Conservation (phyloP, 2,888 invertebrate species). For the Melieria picta region DNA sequence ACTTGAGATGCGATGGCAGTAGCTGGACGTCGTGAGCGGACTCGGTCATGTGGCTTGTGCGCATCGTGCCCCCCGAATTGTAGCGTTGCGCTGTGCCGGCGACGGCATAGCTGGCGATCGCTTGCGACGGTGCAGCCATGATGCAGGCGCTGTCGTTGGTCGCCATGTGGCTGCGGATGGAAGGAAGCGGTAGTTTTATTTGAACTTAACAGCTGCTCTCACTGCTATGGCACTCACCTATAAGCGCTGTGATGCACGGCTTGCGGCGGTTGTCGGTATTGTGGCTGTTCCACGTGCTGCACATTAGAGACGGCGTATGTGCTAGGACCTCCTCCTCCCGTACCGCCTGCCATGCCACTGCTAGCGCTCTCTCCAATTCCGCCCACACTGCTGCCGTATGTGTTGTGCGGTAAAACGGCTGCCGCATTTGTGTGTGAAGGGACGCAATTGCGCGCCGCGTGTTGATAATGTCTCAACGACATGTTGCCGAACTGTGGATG, state of each 20-base stretch:
- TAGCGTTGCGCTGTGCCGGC: slow-evolving; percentile 37
- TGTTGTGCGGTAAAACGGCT: slow-evolving; percentile 10
- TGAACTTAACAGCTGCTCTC: not conserved
- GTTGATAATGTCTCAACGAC: slow-evolving; percentile 58
- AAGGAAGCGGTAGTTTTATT: not conserved
- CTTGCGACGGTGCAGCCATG: slow-evolving; percentile 14
- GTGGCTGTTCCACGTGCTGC: slow-evolving; percentile 23
- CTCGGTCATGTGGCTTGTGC: slow-evolving; percentile 19
- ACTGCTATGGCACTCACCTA: not conserved
- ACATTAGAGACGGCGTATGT: not conserved
- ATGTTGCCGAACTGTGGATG: slow-evolving; percentile 65
- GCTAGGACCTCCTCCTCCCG: slow-evolving; percentile 11
- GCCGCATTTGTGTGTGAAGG: slow-evolving; percentile 42
- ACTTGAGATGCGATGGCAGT: slow-evolving; percentile 71
- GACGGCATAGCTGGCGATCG: slow-evolving; percentile 22
- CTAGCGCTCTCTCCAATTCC: not conserved
- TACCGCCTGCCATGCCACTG: not conserved
- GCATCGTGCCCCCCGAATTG: slow-evolving; percentile 30
- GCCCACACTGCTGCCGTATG: slow-evolving; percentile 7
- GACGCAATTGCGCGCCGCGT: slow-evolving; percentile 42
- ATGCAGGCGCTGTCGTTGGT: not conserved
- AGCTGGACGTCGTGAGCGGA: slow-evolving; percentile 52
- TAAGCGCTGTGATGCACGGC: slow-evolving; percentile 12
- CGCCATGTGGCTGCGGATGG: not conserved
- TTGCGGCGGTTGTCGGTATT: slow-evolving; percentile 26